These are phyloP conservation scores for Orthosia cruda DNA, from an alignment of 2,888 invertebrate genomes.

Conservation along the genomic window DNA sequence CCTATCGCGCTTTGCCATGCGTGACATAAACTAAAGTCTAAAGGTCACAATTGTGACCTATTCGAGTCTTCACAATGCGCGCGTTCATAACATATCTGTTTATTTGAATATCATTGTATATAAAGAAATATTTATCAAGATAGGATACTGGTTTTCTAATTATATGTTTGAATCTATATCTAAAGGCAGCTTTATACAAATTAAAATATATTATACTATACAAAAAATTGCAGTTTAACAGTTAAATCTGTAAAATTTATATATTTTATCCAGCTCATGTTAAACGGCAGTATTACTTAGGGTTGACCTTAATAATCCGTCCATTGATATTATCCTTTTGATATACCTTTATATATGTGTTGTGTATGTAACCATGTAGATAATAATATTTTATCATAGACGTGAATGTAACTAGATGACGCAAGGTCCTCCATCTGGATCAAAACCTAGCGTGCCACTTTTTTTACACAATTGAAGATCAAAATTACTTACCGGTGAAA, in stretches of 20 bases:
- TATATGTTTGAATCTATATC: background rate
- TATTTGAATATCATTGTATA: too few relatives aligned
- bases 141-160: constrained; percentile 15
- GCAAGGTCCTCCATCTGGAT: too few relatives aligned
- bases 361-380: constrained; percentile 34
- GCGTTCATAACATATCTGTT: too few relatives aligned
- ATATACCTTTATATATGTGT: constrained; percentile 37
- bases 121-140: background rate
- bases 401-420: too few relatives aligned
- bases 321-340: constrained; percentile 35
- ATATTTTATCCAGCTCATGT: constrained; percentile 2
- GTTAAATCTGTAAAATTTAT: constrained; percentile 7
- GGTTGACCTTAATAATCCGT: constrained; percentile 42
- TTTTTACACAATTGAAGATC: too few relatives aligned
- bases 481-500: too few relatives aligned
- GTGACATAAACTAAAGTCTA: too few relatives aligned
- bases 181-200: background rate
- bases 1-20: too few relatives aligned
- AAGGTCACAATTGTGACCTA: too few relatives aligned
- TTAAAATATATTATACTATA: constrained; percentile 1
- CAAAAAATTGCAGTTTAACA: background rate
- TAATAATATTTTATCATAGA: background rate
- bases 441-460: too few relatives aligned
- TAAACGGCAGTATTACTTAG: background rate
- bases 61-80: too few relatives aligned